These are phyloP conservation scores for Apodemus sylvaticus DNA, from an alignment of 2,113 vertebrate genomes.

Conservation along the genomic window DNA sequence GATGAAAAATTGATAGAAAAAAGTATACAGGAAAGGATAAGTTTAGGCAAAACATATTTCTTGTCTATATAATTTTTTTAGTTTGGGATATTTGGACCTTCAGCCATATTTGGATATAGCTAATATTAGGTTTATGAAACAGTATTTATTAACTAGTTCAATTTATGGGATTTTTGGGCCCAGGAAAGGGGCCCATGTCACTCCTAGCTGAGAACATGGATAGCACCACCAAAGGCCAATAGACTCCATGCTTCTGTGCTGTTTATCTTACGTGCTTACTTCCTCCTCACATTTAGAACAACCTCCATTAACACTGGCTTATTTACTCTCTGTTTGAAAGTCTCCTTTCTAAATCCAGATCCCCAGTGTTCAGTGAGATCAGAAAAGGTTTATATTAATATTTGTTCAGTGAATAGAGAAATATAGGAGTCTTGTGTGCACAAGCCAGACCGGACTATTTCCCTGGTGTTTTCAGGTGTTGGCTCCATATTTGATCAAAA, in stretches of 20 bases:
- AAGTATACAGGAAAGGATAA: neutral
- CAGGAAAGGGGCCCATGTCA: fast-evolving
- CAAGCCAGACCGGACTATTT: neutral
- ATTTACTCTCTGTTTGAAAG: neutral
- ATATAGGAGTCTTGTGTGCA: neutral
- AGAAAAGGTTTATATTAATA: neutral
- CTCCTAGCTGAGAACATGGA: neutral
- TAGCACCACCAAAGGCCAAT: neutral
- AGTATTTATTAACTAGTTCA: neutral
- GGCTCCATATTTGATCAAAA: neutral
- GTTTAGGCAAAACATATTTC: neutral
- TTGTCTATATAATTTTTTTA: neutral
- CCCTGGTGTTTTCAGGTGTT: neutral
- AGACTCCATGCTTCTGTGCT: neutral
- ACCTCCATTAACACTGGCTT: neutral
- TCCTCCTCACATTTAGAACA: fast-evolving
- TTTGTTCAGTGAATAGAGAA: neutral
- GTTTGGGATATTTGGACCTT: neutral
- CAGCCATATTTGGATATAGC: neutral
- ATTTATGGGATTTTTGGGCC: neutral
- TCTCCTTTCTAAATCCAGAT: neutral
- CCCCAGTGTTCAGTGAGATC: neutral
- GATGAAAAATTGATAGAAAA: neutral
- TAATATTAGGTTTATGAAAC: neutral
- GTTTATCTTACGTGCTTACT: neutral